Conservation (phyloP, 2,113 vertebrate genomes). For the Equus quagga region DNA sequence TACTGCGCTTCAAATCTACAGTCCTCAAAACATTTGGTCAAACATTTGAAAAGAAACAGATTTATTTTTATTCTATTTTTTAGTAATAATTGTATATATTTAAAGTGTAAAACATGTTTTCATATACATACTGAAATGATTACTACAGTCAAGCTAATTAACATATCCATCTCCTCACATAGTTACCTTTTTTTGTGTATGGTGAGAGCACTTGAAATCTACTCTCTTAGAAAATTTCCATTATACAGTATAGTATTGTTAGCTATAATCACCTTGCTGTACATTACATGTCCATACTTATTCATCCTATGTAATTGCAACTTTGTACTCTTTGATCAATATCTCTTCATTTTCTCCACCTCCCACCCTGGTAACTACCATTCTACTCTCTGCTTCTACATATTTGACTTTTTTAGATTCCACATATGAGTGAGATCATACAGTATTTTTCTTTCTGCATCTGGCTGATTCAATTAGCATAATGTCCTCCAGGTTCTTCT, state of each 20-base stretch:
- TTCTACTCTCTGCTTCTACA: background rate
- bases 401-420: background rate
- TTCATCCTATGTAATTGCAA: background rate
- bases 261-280: background rate
- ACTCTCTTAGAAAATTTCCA: background rate
- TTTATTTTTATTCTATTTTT: background rate
- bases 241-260: background rate
- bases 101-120: background rate
- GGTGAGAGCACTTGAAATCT: background rate
- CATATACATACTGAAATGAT: background rate
- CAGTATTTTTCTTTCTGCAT: background rate
- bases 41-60: constrained; percentile 35
- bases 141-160: background rate
- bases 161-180: background rate
- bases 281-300: background rate
- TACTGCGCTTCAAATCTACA: constrained; percentile 31
- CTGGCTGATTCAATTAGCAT: constrained; percentile 13
- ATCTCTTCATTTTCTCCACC: background rate
- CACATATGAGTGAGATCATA: background rate
- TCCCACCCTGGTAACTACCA: background rate
- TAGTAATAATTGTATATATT: background rate
- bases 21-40: constrained; percentile 40
- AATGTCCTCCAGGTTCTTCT: background rate
- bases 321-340: background rate
- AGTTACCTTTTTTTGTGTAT: background rate